These are phyloP conservation scores for Galago senegalensis DNA, from an alignment of 2,797 vertebrate species.

Conservation along the genomic window DNA sequence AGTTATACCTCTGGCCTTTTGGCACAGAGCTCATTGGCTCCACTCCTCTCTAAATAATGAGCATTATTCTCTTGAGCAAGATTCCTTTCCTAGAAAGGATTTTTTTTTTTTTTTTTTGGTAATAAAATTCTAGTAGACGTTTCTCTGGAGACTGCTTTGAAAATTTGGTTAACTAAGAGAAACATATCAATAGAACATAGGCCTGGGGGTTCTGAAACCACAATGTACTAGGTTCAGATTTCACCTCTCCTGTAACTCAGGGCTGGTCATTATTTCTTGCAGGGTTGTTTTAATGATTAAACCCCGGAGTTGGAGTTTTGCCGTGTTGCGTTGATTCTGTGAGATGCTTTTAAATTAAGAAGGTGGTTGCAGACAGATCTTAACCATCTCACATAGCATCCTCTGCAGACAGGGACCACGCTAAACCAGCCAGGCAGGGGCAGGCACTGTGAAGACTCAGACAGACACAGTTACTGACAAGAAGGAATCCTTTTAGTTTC, in stretches of 20 bases:
- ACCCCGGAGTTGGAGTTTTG: background rate
- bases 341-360: slow-evolving; percentile 3
- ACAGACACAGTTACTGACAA: background rate
- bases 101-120: background rate
- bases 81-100: background rate
- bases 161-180: background rate
- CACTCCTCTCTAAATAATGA: background rate
- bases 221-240: background rate
- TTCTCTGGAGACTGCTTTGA: background rate
- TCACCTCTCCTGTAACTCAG: background rate
- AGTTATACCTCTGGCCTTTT: background rate
- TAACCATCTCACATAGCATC: no score
- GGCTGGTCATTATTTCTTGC: background rate
- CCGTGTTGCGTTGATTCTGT: background rate
- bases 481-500: background rate
- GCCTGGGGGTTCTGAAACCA: background rate
- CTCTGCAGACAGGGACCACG: background rate
- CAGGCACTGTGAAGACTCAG: background rate
- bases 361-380: background rate
- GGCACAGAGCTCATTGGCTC: background rate
- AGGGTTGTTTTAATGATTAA: background rate
- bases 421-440: accelerated
- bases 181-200: background rate
- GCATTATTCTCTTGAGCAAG: background rate
- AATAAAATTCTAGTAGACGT: background rate